These are phyloP conservation scores for Takifugu ocellatus DNA, from an alignment of 2,797 vertebrate genomes.

Conservation along the genomic window DNA sequence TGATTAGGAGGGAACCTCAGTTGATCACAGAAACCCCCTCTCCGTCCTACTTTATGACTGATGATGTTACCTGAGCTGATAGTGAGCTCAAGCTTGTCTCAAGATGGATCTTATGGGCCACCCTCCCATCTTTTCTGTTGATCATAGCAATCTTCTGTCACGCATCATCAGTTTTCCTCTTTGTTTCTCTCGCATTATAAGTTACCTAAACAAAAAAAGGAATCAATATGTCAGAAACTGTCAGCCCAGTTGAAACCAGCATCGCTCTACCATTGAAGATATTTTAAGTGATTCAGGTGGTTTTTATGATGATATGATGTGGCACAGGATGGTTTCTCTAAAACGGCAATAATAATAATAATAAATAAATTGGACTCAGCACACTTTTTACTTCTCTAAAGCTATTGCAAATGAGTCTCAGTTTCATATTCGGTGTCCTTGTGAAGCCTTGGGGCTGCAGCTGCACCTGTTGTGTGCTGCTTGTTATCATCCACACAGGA, in stretches of 20 bases:
- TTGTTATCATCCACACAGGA: conserved; percentile 10
- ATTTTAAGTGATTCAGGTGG: not conserved
- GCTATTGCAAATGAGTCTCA: not conserved
- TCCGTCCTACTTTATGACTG: conserved; percentile 19
- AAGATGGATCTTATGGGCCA: not conserved
- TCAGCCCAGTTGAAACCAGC: not conserved
- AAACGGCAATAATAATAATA: conserved; percentile 2
- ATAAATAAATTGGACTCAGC: not conserved
- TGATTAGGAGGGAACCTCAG: conserved; percentile 41
- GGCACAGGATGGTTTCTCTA: conserved; percentile 1
- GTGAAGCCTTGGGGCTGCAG: conserved; percentile 45
- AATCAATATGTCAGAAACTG: conserved; percentile 4
- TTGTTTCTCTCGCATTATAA: too few species aligned
- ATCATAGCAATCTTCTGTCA: not conserved
- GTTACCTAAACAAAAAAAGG: not conserved
- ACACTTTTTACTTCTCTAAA: conserved; percentile 1
- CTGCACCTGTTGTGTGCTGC: conserved; percentile 70
- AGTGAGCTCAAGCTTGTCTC: conserved; percentile 5
- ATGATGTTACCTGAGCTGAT: conserved; percentile 4
- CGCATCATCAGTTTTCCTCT: not conserved
- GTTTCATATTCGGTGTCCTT: conserved; percentile 39
- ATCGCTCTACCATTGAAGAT: not conserved
- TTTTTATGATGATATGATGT: not conserved
- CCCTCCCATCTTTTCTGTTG: not conserved
- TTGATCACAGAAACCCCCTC: conserved; percentile 26